Conservation (phyloP, 2,888 invertebrate genomes). For the Physocephala rufipes region DNA sequence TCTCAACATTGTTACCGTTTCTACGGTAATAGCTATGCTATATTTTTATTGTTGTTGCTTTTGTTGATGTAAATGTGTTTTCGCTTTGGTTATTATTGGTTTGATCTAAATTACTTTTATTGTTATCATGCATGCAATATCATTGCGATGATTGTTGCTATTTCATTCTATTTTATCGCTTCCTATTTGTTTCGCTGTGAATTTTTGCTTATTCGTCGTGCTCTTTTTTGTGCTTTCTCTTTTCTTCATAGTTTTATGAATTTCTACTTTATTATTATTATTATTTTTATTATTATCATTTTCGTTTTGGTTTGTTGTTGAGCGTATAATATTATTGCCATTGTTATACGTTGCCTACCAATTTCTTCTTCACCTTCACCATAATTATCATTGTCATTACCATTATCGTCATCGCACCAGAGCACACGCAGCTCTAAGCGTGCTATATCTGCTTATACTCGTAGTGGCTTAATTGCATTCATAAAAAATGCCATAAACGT, state of each 20-base stretch:
- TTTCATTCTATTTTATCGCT: not conserved
- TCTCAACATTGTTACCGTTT: no score
- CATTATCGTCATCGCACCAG: not conserved
- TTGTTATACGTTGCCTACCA: not conserved
- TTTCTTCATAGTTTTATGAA: not conserved
- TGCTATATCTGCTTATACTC: not conserved
- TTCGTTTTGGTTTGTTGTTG: no score
- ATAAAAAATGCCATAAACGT: conserved; percentile 33
- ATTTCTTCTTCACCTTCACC: no score
- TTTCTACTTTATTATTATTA: not conserved
- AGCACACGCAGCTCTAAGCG: not conserved
- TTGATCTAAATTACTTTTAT: no score
- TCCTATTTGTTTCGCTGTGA: not conserved
- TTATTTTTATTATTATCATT: not conserved
- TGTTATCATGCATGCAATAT: no score
- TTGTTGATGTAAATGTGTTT: no score
- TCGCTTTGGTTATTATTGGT: no score
- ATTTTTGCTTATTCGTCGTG: not conserved
- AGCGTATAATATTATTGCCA: not conserved
- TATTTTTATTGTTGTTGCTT: no score
- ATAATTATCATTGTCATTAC: not conserved
- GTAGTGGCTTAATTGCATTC: conserved; percentile 31
- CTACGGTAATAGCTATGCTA: no score
- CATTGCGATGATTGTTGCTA: not conserved
- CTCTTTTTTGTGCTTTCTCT: not conserved